These are phyloP conservation scores for Arrhopalites spinosus DNA, from an alignment of 2,888 invertebrate genomes.

Conservation along the genomic window DNA sequence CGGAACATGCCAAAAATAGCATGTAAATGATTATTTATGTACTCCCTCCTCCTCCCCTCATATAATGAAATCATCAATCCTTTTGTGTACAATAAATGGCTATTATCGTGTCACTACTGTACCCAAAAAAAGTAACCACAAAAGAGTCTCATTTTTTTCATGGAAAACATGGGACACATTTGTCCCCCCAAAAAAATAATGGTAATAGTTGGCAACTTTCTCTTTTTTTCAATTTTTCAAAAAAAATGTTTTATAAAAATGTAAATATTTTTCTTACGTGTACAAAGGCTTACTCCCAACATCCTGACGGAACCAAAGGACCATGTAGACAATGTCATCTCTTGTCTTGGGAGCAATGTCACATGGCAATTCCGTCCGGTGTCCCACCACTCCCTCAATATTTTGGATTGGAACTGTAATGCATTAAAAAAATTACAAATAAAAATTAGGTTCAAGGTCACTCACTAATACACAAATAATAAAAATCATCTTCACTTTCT, in stretches of 20 bases:
- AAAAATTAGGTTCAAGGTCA: conserved; percentile 9
- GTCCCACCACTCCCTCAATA: conserved; percentile 79
- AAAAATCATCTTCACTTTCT: conserved; percentile 25
- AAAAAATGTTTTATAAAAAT: conserved; percentile 27
- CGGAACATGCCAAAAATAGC: too few species aligned
- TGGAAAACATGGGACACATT: too few species aligned
- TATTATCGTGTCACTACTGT: too few species aligned
- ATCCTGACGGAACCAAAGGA: conserved; percentile 85
- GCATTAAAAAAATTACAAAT: conserved; percentile 28
- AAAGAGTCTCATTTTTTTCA: too few species aligned
- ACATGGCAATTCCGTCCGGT: conserved; percentile 82
- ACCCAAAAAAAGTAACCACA: too few species aligned
- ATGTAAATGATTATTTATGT: too few species aligned
- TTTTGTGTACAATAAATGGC: not conserved
- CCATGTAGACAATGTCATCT: conserved; percentile 83
- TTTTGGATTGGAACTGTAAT: conserved; percentile 76
- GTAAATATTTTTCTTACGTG: conserved; percentile 66
- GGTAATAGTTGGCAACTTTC: too few species aligned
- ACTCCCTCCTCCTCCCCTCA: not conserved
- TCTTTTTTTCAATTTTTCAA: not conserved
- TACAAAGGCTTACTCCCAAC: conserved; percentile 78
- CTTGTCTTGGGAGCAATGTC: conserved; percentile 79
- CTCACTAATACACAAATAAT: conserved; percentile 13
- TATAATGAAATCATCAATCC: conserved; percentile 1
- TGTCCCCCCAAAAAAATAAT: too few species aligned